Conservation (phyloP, 2,113 vertebrate genomes). For the Ifrita kowaldi region DNA sequence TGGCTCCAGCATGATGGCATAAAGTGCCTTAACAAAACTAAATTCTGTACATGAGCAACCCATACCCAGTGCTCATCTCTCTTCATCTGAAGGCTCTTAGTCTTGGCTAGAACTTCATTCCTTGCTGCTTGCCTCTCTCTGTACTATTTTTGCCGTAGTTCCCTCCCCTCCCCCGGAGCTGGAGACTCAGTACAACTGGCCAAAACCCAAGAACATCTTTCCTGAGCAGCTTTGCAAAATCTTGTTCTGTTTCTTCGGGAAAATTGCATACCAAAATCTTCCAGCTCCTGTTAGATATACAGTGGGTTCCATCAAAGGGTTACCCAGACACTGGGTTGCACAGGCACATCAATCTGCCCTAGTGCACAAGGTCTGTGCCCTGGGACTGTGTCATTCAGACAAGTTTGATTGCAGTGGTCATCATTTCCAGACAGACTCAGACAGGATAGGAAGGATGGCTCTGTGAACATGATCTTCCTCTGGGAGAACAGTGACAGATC, state of each 20-base stretch:
- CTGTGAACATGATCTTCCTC: neutral
- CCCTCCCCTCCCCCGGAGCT: neutral
- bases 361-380: neutral
- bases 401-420: neutral
- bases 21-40: neutral
- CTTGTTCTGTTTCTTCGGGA: slow-evolving; percentile 8
- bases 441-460: slow-evolving; percentile 10
- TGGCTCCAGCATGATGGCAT: neutral
- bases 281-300: neutral
- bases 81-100: neutral
- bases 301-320: neutral
- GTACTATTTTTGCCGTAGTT: slow-evolving; percentile 5
- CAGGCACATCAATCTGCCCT: neutral
- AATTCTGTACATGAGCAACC: neutral
- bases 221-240: slow-evolving; percentile 10
- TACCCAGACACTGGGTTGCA: neutral
- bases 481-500: neutral
- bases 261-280: neutral
- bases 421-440: neutral
- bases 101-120: neutral
- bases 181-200: neutral
- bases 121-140: neutral
- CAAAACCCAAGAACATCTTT: slow-evolving; percentile 16
- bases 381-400: neutral
- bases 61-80: neutral